Conservation (phyloP, 2,888 invertebrate genomes). For the Epinotia brunnichana region DNA sequence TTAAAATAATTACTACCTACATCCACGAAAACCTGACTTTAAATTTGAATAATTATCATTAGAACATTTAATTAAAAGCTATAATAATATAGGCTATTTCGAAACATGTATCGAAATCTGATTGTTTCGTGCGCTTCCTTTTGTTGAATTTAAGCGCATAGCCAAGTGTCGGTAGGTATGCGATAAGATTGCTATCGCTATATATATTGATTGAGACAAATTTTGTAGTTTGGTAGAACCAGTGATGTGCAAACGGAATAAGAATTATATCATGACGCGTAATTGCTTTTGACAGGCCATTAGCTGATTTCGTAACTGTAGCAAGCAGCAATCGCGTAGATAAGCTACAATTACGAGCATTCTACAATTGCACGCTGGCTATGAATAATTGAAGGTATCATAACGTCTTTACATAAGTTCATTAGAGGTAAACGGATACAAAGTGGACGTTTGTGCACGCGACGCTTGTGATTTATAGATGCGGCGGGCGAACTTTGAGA, state of each 20-base stretch:
- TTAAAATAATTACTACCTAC: no score
- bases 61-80: no score
- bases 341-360: constrained; percentile 57
- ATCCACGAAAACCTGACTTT: no score
- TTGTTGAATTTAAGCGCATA: neutral
- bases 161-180: no score
- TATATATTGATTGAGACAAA: neutral
- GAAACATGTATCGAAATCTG: no score
- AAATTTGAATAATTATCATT: no score
- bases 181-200: no score
- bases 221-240: neutral
- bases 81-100: no score
- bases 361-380: constrained; percentile 73
- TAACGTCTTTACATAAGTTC: constrained; percentile 65
- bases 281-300: constrained; percentile 30
- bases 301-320: constrained; percentile 51
- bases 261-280: constrained; percentile 22
- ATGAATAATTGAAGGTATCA: constrained; percentile 73
- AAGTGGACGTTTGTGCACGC: constrained; percentile 49
- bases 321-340: constrained; percentile 47
- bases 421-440: constrained; percentile 54
- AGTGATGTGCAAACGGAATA: constrained; percentile 14
- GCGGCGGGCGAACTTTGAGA: constrained; percentile 44
- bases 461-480: constrained; percentile 53
- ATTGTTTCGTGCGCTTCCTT: no score